A percentile compares a stretch with the other conserved stretches of the same genome.
These are phyloP conservation scores for Zophobas atratus DNA, from an alignment of 1,140 invertebrate genomes.

Conservation along the genomic window DNA sequence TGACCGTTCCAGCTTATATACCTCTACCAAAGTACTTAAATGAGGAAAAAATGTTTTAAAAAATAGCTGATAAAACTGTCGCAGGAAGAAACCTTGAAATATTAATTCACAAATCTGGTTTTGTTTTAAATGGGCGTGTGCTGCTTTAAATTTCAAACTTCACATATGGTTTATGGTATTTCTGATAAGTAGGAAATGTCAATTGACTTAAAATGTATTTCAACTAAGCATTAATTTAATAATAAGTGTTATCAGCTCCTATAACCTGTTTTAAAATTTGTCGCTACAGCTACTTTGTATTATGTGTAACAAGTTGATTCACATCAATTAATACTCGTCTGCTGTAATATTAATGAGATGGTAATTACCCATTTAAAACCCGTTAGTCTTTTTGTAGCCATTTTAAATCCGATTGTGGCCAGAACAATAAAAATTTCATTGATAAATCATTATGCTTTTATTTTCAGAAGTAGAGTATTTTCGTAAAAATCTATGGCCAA, in stretches of 20 bases:
- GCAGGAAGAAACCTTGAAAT: constrained; percentile 39
- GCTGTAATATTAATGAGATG: too few species aligned
- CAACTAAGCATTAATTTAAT: constrained; percentile 5
- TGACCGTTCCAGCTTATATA: constrained; percentile 3
- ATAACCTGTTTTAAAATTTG: background rate
- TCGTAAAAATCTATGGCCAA: too few species aligned
- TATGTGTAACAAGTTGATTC: too few species aligned
- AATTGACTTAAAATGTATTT: constrained; percentile 7
- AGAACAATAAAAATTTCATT: too few species aligned
- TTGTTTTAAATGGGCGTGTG: constrained; percentile 15
- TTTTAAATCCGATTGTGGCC: too few species aligned
- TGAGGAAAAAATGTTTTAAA: constrained; percentile 19
- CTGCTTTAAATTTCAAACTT: constrained; percentile 22
- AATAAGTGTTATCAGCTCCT: background rate
- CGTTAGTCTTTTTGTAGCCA: too few species aligned
- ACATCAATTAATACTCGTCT: too few species aligned
- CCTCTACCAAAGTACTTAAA: background rate
- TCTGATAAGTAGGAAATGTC: constrained; percentile 13
- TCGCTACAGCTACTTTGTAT: background rate
- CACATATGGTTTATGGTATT: background rate
- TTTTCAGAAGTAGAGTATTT: too few species aligned
- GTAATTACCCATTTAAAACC: too few species aligned
- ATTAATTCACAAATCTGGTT: constrained; percentile 19
- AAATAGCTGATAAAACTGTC: constrained; percentile 28
- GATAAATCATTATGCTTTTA: too few species aligned